phyloP scores from a whole-genome alignment of 1,140 invertebrate species.

The Eurytemora carolleeae region DNA sequence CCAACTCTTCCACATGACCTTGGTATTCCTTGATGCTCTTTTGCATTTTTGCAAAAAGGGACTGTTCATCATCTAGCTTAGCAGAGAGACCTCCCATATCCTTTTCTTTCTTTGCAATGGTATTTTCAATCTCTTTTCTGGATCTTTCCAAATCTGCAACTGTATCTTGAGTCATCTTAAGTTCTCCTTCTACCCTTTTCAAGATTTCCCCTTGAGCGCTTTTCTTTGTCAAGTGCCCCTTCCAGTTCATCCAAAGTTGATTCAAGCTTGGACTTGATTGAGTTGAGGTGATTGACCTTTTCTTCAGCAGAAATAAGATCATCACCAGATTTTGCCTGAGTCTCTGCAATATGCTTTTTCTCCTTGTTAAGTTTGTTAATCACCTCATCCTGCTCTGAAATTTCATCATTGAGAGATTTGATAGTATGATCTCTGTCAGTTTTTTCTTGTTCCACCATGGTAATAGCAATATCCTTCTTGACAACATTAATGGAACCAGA shows the following conservation, averaged over 20 bases:
- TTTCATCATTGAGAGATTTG: constrained; percentile 93
- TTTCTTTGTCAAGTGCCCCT: constrained; percentile 34
- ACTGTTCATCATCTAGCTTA: constrained; percentile 96
- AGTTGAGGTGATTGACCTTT: constrained; percentile 38
- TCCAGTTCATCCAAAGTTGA: constrained; percentile 33
- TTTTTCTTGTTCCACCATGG: constrained; percentile 51
- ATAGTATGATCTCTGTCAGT: constrained; percentile 73
- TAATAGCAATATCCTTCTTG: constrained; percentile 81
- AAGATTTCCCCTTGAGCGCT: constrained; percentile 32
- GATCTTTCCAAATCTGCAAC: constrained; percentile 29
- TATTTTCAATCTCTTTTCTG: constrained; percentile 43
- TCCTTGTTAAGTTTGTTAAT: constrained; percentile 42
- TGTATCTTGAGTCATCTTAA: constrained; percentile 34
- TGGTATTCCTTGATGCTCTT: constrained; percentile 85
- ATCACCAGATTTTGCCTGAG: constrained; percentile 34
- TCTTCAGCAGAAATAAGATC: constrained; percentile 35
- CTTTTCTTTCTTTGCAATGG: constrained; percentile 89
- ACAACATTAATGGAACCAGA: constrained; percentile 37
- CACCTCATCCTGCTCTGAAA: constrained; percentile 88
- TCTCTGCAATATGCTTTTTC: constrained; percentile 40
- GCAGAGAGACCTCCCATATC: constrained; percentile 79
- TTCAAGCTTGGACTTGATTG: constrained; percentile 36
- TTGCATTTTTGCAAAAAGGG: constrained; percentile 76
- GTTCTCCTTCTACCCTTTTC: constrained; percentile 30
- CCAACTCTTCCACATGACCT: constrained; percentile 83